These are phyloP conservation scores for Ceyx margarethae DNA, from an alignment of 2,113 vertebrate genomes.

Conservation along the genomic window DNA sequence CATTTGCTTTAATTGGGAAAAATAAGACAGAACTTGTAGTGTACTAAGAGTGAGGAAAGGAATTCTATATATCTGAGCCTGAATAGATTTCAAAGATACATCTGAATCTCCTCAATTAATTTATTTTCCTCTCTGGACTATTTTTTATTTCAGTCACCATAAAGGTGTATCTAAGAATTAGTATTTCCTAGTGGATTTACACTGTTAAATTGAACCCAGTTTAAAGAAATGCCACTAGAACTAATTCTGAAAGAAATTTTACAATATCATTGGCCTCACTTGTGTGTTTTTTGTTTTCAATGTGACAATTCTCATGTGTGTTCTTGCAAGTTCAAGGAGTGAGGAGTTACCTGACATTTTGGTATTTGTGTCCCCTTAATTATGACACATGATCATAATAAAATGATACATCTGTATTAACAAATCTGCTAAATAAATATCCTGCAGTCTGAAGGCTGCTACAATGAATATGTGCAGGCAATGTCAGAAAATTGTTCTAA, in stretches of 20 bases:
- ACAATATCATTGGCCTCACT: background rate
- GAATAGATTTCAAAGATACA: background rate
- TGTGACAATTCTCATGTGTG: background rate
- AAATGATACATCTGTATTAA: background rate
- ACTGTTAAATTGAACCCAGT: background rate
- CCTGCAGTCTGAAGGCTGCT: background rate
- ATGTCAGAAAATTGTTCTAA: background rate
- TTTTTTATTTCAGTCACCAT: background rate
- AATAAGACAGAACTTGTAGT: background rate
- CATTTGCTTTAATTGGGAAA: background rate
- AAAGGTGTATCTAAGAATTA: background rate
- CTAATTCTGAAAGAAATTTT: background rate
- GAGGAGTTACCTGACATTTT: background rate
- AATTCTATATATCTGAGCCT: background rate
- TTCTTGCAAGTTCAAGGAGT: background rate
- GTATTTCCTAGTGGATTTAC: background rate
- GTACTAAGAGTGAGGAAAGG: background rate
- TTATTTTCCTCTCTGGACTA: background rate
- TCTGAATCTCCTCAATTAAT: background rate
- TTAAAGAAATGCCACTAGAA: background rate
- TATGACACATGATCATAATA: background rate
- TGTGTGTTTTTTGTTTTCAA: background rate
- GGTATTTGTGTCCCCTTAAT: background rate
- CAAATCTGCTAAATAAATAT: background rate
- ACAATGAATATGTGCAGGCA: background rate